Base-by-base conservation (phyloP, 2,113 vertebrate genomes). In the Puntigrus tetrazona region DNA sequence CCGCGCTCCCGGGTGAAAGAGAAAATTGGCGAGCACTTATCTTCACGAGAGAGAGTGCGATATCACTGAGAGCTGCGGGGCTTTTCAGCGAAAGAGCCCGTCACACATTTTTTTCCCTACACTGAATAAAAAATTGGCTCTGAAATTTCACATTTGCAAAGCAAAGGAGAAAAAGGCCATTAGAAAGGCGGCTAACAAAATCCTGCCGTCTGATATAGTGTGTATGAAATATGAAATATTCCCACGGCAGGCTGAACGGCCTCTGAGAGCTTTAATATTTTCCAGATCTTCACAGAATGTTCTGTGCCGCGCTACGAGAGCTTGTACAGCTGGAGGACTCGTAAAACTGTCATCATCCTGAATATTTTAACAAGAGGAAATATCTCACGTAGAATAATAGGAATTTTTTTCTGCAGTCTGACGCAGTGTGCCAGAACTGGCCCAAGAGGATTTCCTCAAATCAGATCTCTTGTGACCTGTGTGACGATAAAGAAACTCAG, bases 21-120 rank as follows among this genome's bases (percentile, higher is more conserved):
- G 81, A 75, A 86, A 86, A 86, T 75, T 84, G 76, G 73, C 55
- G 65, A 67, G 34, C 82, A 80, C 85, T 83, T 86, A 83, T 83
- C 50, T 86, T 73, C 38, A 67, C 2, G 4, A 25, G 61, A 52
- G 29, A 78, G 36, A 14, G 67, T 7, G 76, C 16, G 63, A 84
- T 84, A 83, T 75, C 22, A n/a, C 31, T 55, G 79, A 67, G 67
- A 82, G 85, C 85, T 27, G n/a, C 25, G 74, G 73, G 84, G 81
- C 52, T 63, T 77, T 86, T 88, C 76, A 87, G 45, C 83, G 59
- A 74, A 80, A 81, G 79, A 55, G 43, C 57, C 20, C 65, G 82
- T 84, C 82, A 41, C 29, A n/a, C 14, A 74, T 27, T 84, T 84
- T 38, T 55, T 45, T 29, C 34, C 78, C 41, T 16, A 25, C 77